Evolutionary conservation across 2,797 vertebrate species (phyloP).

Genomic region (Lagothrix lagotricha): DNA sequence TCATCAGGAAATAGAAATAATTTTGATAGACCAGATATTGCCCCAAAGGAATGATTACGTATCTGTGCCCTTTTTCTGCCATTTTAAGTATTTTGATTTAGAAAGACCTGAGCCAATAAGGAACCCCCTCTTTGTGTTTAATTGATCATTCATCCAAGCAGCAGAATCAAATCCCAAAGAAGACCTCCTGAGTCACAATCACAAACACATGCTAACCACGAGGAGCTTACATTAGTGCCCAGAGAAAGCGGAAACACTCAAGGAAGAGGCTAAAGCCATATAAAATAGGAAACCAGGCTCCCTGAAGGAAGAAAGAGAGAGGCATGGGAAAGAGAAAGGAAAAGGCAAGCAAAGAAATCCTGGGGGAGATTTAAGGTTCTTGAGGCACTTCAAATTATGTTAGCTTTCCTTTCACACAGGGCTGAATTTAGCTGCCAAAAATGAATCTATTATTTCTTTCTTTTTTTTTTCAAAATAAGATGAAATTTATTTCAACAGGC

Average conservation of each 20-base stretch:
- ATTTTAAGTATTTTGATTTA: neutral
- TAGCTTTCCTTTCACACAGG: constrained; percentile 49
- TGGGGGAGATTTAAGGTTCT: constrained; percentile 55
- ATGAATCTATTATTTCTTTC: constrained; percentile 71
- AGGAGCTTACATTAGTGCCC: neutral
- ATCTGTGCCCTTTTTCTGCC: neutral
- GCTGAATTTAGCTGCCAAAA: constrained; percentile 77
- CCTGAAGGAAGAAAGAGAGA: neutral
- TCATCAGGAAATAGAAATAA: neutral
- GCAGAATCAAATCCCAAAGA: neutral
- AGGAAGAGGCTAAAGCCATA: neutral
- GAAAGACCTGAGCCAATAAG: neutral
- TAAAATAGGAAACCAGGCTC: neutral
- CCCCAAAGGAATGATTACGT: neutral
- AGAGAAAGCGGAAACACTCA: neutral
- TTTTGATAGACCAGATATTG: neutral
- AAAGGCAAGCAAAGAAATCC: neutral
- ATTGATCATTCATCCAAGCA: neutral
- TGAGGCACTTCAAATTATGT: constrained; percentile 57
- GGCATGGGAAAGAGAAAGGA: neutral
- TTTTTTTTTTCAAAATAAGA: constrained; percentile 55
- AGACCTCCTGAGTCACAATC: neutral
- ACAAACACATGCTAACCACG: neutral
- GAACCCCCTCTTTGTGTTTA: neutral
- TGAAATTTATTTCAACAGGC: constrained; percentile 82